Conservation (phyloP, 2,113 vertebrate genomes). For the Dipodomys stephensi region DNA sequence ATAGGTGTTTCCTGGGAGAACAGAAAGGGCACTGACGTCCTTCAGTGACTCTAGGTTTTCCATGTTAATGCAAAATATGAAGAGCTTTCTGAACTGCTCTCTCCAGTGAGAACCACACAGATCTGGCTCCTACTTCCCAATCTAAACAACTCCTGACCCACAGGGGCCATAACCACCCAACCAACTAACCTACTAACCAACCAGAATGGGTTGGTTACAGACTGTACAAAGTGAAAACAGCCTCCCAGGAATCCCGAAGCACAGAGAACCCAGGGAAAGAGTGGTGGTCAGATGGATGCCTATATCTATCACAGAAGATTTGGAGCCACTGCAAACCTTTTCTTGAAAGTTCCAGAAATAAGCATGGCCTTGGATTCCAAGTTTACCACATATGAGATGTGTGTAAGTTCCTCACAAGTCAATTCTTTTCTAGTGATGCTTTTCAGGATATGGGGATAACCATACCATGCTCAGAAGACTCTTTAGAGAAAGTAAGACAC, state of each 20-base stretch:
- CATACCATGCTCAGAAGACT: rapidly evolving
- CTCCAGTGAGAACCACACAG: background rate
- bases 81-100: background rate
- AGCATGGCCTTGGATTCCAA: background rate
- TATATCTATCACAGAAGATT: background rate
- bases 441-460: background rate
- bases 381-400: background rate
- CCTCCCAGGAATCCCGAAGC: background rate
- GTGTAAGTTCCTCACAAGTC: background rate
- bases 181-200: no score
- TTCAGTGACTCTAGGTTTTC: background rate
- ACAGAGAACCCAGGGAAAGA: background rate
- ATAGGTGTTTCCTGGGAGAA: background rate
- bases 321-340: background rate
- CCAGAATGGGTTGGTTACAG: no score
- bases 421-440: background rate
- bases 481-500: background rate
- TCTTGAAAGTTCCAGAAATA: background rate
- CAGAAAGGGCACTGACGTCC: background rate
- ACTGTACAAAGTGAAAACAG: background rate
- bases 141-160: background rate
- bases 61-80: background rate
- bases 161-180: background rate
- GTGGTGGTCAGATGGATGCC: no score
- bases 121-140: background rate